Conservation (phyloP, 2,113 vertebrate genomes). For the Naja naja region DNA sequence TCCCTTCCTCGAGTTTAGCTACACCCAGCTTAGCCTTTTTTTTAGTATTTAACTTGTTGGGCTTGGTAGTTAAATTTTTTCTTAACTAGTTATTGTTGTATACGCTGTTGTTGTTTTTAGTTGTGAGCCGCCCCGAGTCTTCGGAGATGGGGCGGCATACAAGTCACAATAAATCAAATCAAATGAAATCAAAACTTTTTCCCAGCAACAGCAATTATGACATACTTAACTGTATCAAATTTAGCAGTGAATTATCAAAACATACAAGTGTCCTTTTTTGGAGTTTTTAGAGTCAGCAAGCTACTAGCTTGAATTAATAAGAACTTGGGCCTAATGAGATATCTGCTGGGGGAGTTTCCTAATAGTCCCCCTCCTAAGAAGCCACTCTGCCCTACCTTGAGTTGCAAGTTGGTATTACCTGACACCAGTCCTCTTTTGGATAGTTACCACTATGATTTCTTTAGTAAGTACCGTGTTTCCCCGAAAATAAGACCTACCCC, state of each 20-base stretch:
- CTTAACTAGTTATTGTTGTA: too few relatives aligned
- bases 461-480: too few relatives aligned
- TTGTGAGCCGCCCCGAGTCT: too few relatives aligned
- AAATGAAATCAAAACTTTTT: too few relatives aligned
- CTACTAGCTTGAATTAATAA: not conserved
- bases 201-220: not conserved
- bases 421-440: not conserved
- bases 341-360: not conserved
- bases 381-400: not conserved
- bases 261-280: not conserved
- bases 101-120: too few relatives aligned
- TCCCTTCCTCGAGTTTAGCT: not conserved
- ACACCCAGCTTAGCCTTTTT: not conserved
- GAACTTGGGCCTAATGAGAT: not conserved
- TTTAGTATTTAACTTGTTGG: too few relatives aligned
- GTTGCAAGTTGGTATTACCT: not conserved
- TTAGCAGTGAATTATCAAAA: not conserved
- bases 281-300: not conserved
- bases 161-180: too few relatives aligned
- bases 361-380: not conserved
- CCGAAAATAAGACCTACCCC: too few relatives aligned
- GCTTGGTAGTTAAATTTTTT: too few relatives aligned
- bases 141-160: too few relatives aligned
- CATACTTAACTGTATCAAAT: not conserved
- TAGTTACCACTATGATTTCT: not conserved